Evolutionary conservation across 2,888 invertebrate species (phyloP), one percentile per base, ranked within the genome.

Genomic region (Leucozona laternaria): DNA sequence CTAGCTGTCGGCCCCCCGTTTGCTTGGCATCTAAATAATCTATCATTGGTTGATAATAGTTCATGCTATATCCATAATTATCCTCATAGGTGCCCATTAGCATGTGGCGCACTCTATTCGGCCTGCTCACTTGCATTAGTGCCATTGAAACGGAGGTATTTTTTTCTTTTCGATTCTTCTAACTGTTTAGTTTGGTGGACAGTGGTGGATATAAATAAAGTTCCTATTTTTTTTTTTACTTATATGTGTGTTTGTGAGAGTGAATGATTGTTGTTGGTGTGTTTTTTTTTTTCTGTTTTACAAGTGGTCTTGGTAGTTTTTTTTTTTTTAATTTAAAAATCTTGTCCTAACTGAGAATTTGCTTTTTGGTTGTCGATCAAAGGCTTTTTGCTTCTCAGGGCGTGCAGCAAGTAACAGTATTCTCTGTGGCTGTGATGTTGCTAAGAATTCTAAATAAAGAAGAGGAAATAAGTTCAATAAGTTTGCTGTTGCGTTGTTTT

Each of bases 21-120:
- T 95, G 94, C 93, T 96, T 96, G 57, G 94, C 95, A 90, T 95
- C 95, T 89, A 97, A 95, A 91, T 96, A 97, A 92, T 97, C 96
- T 90, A 97, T 95, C 97, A 97, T 97, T 64, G 97, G 97, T 92
- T 97, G 96, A 93, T 97, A 97, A 92, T 95, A 96, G 93, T 97
- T 96, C 90, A 97, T 96, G 70, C 96, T 96, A 92, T 95, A 96
- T 89, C 96, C 96, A 93, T 97, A 97, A 93, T 97, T 97, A 92
- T 95, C 95, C 91, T 96, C 95, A 93, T 97, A 97, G 79, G 96
- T 95, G 76, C 94, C 89, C 85, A 88, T 88, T 50, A 89, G 89
- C 82, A 89, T 89, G 80, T 90, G 92, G 77, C 91, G 91, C 66
- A 91, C 89, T 78, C 91, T 92, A 66, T 90, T 89, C 73, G 91